These are phyloP conservation scores for Sebastes cheni DNA, from an alignment of 2,797 vertebrate species.

Conservation along the genomic window DNA sequence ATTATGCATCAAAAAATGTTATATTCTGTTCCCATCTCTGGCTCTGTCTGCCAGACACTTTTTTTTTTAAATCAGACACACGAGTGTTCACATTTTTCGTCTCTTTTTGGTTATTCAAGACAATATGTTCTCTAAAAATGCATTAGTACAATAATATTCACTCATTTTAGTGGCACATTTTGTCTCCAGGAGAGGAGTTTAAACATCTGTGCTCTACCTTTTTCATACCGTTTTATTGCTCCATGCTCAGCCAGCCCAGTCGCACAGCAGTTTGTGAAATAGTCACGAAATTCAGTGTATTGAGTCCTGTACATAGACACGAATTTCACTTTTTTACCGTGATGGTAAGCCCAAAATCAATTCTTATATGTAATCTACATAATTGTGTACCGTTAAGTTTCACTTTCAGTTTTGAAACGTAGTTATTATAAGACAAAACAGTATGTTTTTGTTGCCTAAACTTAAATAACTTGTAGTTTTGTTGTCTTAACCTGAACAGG, in stretches of 20 bases:
- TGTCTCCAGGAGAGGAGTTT: not conserved
- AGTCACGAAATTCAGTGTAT: not conserved
- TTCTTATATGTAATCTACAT: too few relatives aligned
- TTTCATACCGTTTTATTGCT: not conserved
- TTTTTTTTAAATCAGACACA: constrained; percentile 42
- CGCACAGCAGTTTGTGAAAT: not conserved
- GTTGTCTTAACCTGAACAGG: too few relatives aligned
- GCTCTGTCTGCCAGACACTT: constrained; percentile 31
- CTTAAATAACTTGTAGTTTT: too few relatives aligned
- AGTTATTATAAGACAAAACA: too few relatives aligned
- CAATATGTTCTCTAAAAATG: constrained; percentile 2
- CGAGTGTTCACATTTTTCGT: not conserved
- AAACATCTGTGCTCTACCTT: not conserved
- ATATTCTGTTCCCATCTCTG: constrained; percentile 42
- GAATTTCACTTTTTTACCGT: too few relatives aligned
- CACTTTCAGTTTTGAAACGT: too few relatives aligned
- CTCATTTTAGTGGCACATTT: not conserved
- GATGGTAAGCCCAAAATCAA: too few relatives aligned
- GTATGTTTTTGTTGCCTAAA: too few relatives aligned
- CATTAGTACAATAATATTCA: not conserved
- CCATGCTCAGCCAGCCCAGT: not conserved
- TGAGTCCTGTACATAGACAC: too few relatives aligned
- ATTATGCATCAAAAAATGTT: constrained; percentile 56
- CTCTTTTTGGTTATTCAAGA: not conserved
- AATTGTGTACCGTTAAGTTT: too few relatives aligned